These are phyloP conservation scores for Kryptolebias ocellatus DNA, from an alignment of 2,797 vertebrate species.

Conservation along the genomic window DNA sequence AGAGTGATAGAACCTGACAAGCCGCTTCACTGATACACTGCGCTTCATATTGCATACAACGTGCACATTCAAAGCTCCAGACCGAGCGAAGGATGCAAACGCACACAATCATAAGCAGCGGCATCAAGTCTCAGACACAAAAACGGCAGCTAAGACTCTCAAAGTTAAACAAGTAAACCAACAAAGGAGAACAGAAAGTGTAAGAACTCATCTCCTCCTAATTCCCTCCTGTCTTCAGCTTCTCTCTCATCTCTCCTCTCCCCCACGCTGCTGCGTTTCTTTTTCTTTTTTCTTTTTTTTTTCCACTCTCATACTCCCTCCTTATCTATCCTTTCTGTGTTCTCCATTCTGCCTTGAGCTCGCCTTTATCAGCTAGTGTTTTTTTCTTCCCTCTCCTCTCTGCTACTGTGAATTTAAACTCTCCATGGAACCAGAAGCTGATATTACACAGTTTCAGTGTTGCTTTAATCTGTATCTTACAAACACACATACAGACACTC, in stretches of 20 bases:
- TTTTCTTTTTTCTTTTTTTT: constrained; percentile 26
- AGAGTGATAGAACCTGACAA: constrained; percentile 54
- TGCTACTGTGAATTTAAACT: constrained; percentile 69
- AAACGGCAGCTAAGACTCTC: constrained; percentile 42
- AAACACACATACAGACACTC: constrained; percentile 28
- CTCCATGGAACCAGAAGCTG: constrained; percentile 58
- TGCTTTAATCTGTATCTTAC: constrained; percentile 54
- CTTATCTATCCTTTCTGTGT: constrained; percentile 59
- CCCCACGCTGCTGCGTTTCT: constrained; percentile 6
- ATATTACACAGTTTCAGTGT: constrained; percentile 58
- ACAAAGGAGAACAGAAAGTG: constrained; percentile 55
- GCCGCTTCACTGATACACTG: constrained; percentile 23
- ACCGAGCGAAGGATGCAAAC: constrained; percentile 10
- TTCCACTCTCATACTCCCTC: constrained; percentile 35
- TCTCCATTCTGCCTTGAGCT: constrained; percentile 61
- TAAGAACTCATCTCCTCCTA: constrained; percentile 58
- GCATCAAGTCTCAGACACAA: constrained; percentile 24
- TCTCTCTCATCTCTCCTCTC: constrained; percentile 44
- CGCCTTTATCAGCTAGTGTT: constrained; percentile 54
- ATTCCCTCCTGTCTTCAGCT: constrained; percentile 57
- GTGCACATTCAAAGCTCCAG: constrained; percentile 2
- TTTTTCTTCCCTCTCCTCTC: constrained; percentile 31
- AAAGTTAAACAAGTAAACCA: constrained; percentile 58
- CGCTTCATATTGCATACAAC: neutral
- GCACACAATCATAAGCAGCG: constrained; percentile 21